Percentiles rank a stretch among this genome's conserved stretches.
Conservation (phyloP, 2,888 invertebrate species). For the Epinotia nisella region DNA sequence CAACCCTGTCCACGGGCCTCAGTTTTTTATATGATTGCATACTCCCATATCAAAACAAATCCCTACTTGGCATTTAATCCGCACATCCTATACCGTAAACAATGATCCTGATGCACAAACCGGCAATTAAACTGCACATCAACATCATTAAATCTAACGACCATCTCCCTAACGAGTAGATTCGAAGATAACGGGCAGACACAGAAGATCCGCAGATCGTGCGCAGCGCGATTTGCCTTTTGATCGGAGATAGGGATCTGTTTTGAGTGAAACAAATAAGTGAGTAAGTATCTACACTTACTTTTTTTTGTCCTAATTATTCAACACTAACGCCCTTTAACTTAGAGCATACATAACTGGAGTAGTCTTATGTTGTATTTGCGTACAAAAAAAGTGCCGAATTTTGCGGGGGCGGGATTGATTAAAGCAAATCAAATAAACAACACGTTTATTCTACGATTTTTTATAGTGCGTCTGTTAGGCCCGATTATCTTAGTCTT, state of each 20-base stretch:
- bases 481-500: no score
- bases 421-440: no score
- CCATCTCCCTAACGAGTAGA: constrained; percentile 1
- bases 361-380: no score
- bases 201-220: constrained; percentile 5
- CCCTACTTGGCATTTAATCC: neutral
- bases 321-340: neutral
- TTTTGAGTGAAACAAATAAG: constrained; percentile 14
- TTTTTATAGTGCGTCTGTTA: no score
- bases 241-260: constrained; percentile 2
- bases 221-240: neutral
- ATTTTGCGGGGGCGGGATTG: no score
- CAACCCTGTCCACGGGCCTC: neutral
- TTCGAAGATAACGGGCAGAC: constrained; percentile 7
- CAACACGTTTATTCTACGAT: no score
- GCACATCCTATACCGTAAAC: neutral
- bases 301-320: neutral
- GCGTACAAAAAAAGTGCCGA: no score
- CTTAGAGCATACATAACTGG: no score
- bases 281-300: neutral
- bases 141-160: constrained; percentile 7
- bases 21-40: neutral
- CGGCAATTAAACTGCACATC: constrained; percentile 17
- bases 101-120: neutral
- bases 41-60: neutral